Evolutionary conservation across 2,113 vertebrate species (phyloP), one percentile per base, ranked within the genome.

Genomic region (Phyllopteryx taeniolatus): DNA sequence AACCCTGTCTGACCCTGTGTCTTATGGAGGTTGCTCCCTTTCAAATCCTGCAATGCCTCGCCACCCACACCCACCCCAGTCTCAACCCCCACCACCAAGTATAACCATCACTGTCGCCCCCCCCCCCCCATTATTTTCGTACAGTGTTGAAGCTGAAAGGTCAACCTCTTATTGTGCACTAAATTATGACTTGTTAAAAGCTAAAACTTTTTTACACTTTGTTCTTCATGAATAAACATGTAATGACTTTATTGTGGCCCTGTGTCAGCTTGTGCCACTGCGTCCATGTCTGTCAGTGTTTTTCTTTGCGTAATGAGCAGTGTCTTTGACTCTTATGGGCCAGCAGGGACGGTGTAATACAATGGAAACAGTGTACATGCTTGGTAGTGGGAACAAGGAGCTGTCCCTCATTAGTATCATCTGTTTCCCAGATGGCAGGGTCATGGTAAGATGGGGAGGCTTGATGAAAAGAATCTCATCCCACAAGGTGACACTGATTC

Each of bases 321-420:
- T 83, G 79, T 80, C 71, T 76, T 75, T 81, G 79, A 83, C 80
- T 83, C 71, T 35, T 66, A 54, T 46, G 79, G 72, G 75, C 74
- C 70, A 76, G 67, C 78, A 42, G 78, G 84, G 85, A 89, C 81
- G 83, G 84, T 83, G 82, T 53, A 64, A 73, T 80, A 89, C 89
- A 91, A 90, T 89, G 68, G 86, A 75, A 83, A 80, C 75, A 82
- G 87, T 89, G 86, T 91, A 81, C 79, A 75, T 71, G 69, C 73
- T 79, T 70, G 79, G 83, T 83, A 78, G 84, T 86, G 76, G 76
- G 80, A 90, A 89, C 79, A 78, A 76, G 85, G 87, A 89, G 87
- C 90, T 81, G 79, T 85, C 84, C 90, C 89, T 92, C 91, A 93
- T 93, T 93, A 92, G 88, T 77, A 80, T 91, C 90, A 90, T 89